These are phyloP conservation scores for Drosophila navojoa DNA, from an alignment of 1,140 invertebrate species.

Conservation along the genomic window DNA sequence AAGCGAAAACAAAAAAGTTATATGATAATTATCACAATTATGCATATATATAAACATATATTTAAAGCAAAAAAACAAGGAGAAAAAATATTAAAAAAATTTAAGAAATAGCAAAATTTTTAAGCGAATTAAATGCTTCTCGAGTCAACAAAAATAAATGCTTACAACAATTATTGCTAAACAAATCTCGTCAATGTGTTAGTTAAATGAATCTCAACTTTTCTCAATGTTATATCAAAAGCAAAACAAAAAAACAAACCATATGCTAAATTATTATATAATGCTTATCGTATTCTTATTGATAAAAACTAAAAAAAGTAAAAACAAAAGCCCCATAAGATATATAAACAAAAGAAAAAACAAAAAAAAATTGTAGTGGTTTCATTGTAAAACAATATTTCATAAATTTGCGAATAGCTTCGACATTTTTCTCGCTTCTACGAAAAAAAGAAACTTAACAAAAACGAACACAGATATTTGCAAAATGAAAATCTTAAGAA, in stretches of 20 bases:
- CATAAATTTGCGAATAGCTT: slow-evolving; percentile 63
- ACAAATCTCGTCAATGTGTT: slow-evolving; percentile 75
- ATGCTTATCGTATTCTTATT: slow-evolving; percentile 47
- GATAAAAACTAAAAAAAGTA: slow-evolving; percentile 18
- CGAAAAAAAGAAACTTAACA: slow-evolving; percentile 37
- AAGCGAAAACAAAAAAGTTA: slow-evolving; percentile 33
- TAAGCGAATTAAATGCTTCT: slow-evolving; percentile 64
- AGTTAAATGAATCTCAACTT: slow-evolving; percentile 83
- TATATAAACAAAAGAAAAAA: slow-evolving; percentile 39
- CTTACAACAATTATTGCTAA: slow-evolving; percentile 59
- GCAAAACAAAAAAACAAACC: background rate
- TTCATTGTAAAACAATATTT: slow-evolving; percentile 83
- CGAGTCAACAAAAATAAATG: slow-evolving; percentile 51
- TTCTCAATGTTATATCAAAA: slow-evolving; percentile 75
- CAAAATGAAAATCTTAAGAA: slow-evolving; percentile 31
- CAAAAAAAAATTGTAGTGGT: slow-evolving; percentile 78
- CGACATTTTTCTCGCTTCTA: slow-evolving; percentile 59
- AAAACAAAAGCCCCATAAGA: slow-evolving; percentile 17
- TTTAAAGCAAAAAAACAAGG: slow-evolving; percentile 23
- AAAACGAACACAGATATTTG: slow-evolving; percentile 8
- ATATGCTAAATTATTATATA: slow-evolving; percentile 60
- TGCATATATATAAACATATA: slow-evolving; percentile 49
- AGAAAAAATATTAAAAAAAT: slow-evolving; percentile 17
- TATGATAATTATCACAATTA: slow-evolving; percentile 57
- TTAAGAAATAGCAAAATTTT: slow-evolving; percentile 75